phyloP scores from a whole-genome alignment of 2,113 vertebrate genomes.

The Glareola pratincola region DNA sequence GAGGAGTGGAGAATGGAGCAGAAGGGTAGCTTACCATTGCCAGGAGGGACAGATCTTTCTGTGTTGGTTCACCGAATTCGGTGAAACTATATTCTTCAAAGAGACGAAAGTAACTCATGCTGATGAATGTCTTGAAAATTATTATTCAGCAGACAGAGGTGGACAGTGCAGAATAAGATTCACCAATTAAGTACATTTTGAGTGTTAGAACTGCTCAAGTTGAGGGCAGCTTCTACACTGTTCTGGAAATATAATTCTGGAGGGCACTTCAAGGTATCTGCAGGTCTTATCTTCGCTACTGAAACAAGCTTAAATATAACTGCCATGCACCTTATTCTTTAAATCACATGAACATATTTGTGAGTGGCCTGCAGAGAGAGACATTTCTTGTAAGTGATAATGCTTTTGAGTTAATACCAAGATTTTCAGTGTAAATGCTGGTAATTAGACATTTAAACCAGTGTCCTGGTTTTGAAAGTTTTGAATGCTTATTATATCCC shows the following conservation, averaged over 20 bases:
- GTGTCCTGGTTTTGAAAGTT: background rate
- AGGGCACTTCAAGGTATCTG: background rate
- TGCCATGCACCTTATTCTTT: background rate
- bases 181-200: background rate
- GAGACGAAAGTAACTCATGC: background rate
- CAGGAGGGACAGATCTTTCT: background rate
- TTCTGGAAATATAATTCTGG: background rate
- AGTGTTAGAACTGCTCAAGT: background rate
- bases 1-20: background rate
- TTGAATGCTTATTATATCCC: background rate
- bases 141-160: background rate
- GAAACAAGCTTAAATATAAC: background rate
- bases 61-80: background rate
- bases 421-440: background rate
- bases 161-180: background rate
- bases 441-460: background rate
- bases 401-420: background rate
- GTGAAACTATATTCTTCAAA: background rate
- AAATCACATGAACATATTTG: background rate
- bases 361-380: background rate
- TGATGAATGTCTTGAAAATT: background rate
- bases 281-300: background rate
- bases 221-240: background rate
- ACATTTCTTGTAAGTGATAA: background rate
- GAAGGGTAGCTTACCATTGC: background rate